Conservation (phyloP, 2,113 vertebrate species). For the Psammodynastes pulverulentus region DNA sequence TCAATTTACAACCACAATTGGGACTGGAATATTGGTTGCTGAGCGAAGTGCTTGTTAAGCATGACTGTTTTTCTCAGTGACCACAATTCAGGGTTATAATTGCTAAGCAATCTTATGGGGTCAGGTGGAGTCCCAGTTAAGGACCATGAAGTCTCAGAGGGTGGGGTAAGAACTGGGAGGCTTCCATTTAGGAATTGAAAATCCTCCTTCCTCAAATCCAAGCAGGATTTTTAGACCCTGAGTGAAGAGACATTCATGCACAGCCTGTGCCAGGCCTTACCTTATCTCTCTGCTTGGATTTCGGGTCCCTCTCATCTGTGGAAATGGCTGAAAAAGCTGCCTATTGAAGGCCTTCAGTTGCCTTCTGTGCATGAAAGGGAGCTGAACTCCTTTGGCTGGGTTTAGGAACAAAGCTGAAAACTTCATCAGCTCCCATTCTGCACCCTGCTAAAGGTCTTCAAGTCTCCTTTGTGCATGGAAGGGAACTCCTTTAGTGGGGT, state of each 20-base stretch:
- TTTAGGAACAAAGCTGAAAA: too few relatives aligned
- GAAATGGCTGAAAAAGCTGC: background rate
- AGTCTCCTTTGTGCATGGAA: background rate
- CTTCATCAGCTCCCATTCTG: too few relatives aligned
- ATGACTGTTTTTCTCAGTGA: background rate
- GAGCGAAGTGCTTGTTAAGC: background rate
- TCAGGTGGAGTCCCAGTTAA: background rate
- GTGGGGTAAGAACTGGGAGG: background rate
- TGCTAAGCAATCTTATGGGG: background rate
- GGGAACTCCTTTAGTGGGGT: background rate
- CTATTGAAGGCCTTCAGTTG: background rate
- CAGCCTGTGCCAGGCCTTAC: background rate
- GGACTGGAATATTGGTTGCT: background rate
- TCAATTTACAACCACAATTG: background rate
- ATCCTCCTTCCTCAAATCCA: background rate
- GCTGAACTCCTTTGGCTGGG: too few relatives aligned
- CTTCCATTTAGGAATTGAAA: background rate
- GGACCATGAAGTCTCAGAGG: background rate
- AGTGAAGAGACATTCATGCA: background rate
- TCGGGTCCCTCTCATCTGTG: background rate
- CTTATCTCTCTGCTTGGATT: background rate
- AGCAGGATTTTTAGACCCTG: background rate
- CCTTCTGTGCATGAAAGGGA: background rate
- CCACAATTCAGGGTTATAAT: background rate
- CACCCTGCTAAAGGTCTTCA: background rate